Percentiles rank a stretch among this genome's conserved stretches.
These are phyloP conservation scores for Leptopilina syphax DNA, from an alignment of 2,888 invertebrate genomes.

Conservation along the genomic window DNA sequence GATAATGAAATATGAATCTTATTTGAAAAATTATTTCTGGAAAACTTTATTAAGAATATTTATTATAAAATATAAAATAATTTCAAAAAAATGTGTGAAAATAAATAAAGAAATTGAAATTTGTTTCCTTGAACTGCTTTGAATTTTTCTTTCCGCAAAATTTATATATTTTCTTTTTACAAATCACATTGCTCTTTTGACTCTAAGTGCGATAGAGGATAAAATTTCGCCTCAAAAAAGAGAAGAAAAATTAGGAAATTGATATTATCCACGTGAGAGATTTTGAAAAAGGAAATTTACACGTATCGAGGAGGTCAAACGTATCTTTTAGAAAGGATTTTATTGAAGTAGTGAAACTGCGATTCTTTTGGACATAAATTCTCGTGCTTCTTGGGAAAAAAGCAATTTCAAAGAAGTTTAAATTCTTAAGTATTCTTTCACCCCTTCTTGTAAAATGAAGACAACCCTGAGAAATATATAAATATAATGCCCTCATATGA, in stretches of 20 bases:
- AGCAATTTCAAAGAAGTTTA: conserved; percentile 27
- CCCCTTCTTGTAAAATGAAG: background rate
- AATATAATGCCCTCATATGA: background rate
- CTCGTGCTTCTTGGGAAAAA: background rate
- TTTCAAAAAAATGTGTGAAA: too few species aligned
- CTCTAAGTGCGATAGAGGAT: background rate
- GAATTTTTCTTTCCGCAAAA: too few species aligned
- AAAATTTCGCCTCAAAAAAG: background rate
- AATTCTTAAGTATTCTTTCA: conserved; percentile 9
- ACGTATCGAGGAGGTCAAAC: conserved; percentile 1
- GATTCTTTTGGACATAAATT: conserved; percentile 24
- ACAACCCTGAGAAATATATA: background rate
- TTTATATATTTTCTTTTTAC: too few species aligned
- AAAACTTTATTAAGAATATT: too few species aligned
- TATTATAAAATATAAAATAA: too few species aligned
- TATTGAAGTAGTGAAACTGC: conserved; percentile 4
- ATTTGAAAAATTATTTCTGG: too few species aligned
- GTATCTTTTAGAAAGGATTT: conserved; percentile 8
- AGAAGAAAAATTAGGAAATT: background rate
- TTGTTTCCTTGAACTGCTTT: too few species aligned
- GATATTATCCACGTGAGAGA: background rate
- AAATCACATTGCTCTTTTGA: background rate
- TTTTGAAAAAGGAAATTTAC: conserved; percentile 14
- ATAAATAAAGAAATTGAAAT: too few species aligned
- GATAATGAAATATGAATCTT: too few species aligned